Conservation (phyloP, 2,888 invertebrate genomes). For the Polietes domitor region DNA sequence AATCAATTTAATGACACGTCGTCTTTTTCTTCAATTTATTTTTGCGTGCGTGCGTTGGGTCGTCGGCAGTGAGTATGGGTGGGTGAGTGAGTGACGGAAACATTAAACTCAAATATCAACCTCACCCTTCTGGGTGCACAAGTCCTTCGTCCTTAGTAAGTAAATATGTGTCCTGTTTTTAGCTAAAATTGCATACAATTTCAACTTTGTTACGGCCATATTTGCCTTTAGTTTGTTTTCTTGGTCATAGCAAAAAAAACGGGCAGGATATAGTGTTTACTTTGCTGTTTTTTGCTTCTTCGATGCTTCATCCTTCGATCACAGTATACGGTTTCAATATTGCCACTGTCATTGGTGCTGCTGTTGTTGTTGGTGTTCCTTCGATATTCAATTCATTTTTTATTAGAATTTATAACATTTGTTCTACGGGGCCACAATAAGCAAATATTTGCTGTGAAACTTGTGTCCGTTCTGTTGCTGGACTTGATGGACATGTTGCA, state of each 20-base stretch:
- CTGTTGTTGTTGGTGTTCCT: too few relatives aligned
- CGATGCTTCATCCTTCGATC: constrained; percentile 1
- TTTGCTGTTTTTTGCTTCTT: constrained; percentile 18
- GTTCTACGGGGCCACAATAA: constrained; percentile 37
- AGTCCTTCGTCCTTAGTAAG: constrained; percentile 43
- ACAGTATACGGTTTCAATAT: constrained; percentile 43
- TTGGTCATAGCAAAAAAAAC: constrained; percentile 3
- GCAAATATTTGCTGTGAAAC: constrained; percentile 49
- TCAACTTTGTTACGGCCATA: constrained; percentile 28
- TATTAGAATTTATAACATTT: constrained; percentile 51
- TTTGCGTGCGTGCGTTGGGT: neutral
- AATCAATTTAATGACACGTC: constrained; percentile 56
- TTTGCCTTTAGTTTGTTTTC: constrained; percentile 31
- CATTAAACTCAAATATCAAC: constrained; percentile 56
- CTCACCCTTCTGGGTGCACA: neutral
- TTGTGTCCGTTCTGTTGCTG: constrained; percentile 12
- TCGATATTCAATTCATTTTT: constrained; percentile 40
- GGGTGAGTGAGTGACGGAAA: constrained; percentile 41
- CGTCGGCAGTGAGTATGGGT: too few relatives aligned
- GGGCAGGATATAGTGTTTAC: constrained; percentile 22
- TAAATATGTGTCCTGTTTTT: constrained; percentile 32
- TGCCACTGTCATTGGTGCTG: neutral
- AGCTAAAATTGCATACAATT: constrained; percentile 49
- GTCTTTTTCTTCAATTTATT: constrained; percentile 14
- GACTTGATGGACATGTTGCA: constrained; percentile 39